Base-by-base conservation (phyloP, 1,140 invertebrate genomes). In the Tetranychus cinnabarinus region DNA sequence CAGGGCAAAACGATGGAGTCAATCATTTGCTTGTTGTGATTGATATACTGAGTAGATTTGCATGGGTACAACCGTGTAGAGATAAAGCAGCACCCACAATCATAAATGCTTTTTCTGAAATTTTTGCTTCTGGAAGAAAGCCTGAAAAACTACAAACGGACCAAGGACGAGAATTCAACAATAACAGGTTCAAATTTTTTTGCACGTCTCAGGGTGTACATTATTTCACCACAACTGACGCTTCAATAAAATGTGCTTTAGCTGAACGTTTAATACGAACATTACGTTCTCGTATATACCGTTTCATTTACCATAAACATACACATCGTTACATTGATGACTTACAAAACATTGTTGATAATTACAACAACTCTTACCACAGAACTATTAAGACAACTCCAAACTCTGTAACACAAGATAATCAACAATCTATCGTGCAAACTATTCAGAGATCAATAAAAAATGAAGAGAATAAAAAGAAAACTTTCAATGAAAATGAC, bases 191-290 rank as follows among this genome's bases (percentile, higher is more conserved):
- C 61, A 56, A 70, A 62, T 36, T 45, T 33, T 57, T 70, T 35
- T 64, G 73, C 65, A 63, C 64, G 59, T 36, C 59, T 69, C 36
- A 67, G 68, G 63, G 67, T 15, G 71, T 76, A 50, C 70, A 74
- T 65, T 66, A 74, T 63, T 76, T 74, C 65, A 72, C 66, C 2
- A 73, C 73, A 35, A 70, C 66, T 58, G 66, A 66, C 42, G 58
- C 36, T 52, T 31, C 34, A 6, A 36, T 56, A 12, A 78, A 77
- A 69, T 73, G 72, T n/a, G 68, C 69, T 31, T 69, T 74, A 52
- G 70, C 70, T 52, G 75, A 76, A 68, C 54, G 74, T 59, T 72
- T 75, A 56, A 74, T 73, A 66, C 64, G 71, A 63, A 76, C 71
- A 15, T 60, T 77, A 56, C 76, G 50, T 31, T n/a, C n/a, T 2